Evolutionary conservation across 2,888 invertebrate species (phyloP), one percentile per base, ranked within the genome.

Genomic region (Aromia moschata): DNA sequence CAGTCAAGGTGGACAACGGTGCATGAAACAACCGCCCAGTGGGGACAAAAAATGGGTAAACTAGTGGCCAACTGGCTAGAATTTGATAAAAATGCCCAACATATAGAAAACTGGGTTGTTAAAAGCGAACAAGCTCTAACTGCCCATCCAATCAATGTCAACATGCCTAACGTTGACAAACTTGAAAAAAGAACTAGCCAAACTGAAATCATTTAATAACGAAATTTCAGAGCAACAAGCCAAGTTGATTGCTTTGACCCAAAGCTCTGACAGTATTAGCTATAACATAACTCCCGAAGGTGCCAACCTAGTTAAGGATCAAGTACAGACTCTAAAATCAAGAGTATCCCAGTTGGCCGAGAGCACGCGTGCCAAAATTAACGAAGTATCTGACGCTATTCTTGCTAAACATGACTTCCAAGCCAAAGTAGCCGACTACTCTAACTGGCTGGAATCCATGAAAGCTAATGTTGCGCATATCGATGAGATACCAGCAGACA

Each of bases 141-240:
- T 10, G 84, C 85, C 58, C 85, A 87, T 58, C 84, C 85, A 1
- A 76, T 86, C 5, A 85, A 88, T 30, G 77, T 89, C 0, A 88
- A 88, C 65, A 88, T 90, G 0, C 89, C 91, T 1, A 88, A 91
- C 74, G 84, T 90, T 1, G 89, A 87, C 58, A 90, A 91, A 72
- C 80, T 94, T 16, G 93, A 93, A 74, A 86, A n/a, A 89, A 62
- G 90, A 92, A 78, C 79, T 94, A 38, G 86, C 88, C 33, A 88
- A 88, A 75, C 79, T 93, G 0, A 93, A 93, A 77, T 90, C 90
- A 1, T 89, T 91, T 63, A 92, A 91, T 65, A 92, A 93, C 72
- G 93, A 94, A 76, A 89, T 96, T 65, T 90, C 91, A 0, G 91
- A 92, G 74, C 93, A 94, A 70, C 92, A 93, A 80, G 90, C 92